A percentile compares a stretch with the other conserved stretches of the same genome.
Conservation (phyloP, 2,797 vertebrate genomes). For the Falco berigora region DNA sequence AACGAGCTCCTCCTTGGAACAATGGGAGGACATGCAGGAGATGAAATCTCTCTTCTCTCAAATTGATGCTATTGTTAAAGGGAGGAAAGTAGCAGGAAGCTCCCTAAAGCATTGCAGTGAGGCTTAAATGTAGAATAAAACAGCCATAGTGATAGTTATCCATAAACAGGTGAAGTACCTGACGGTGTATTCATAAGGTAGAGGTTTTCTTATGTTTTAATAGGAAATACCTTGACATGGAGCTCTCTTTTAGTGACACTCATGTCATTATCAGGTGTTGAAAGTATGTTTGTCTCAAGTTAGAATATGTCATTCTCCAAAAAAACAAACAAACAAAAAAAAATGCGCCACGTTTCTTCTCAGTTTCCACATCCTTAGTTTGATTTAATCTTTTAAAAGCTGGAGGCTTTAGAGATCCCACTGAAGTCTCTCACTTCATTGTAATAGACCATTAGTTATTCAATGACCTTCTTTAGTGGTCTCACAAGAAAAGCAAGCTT, state of each 20-base stretch:
- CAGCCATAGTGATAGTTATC: not conserved
- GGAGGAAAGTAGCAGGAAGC: not conserved
- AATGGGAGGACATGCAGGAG: not conserved
- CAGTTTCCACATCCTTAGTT: constrained; percentile 25
- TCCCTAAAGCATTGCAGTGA: not conserved
- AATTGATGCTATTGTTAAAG: not conserved
- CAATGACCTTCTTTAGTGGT: constrained; percentile 49
- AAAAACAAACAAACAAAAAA: not conserved
- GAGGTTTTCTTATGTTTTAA: not conserved
- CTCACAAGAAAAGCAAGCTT: constrained; percentile 43
- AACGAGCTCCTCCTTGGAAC: not conserved
- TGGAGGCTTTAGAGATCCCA: constrained; percentile 27
- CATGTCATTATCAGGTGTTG: not conserved
- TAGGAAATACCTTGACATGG: not conserved
- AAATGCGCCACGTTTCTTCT: not conserved
- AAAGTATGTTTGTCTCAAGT: not conserved
- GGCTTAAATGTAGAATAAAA: not conserved
- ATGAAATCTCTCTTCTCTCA: not conserved
- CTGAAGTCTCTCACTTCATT: constrained; percentile 4
- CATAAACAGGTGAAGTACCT: not conserved
- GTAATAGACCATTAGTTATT: constrained; percentile 63
- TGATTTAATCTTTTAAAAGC: constrained; percentile 48
- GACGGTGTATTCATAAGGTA: not conserved
- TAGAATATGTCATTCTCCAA: not conserved
- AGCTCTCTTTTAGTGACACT: not conserved